These are phyloP conservation scores for Lypha dubia DNA, from an alignment of 2,888 invertebrate genomes.

Conservation along the genomic window DNA sequence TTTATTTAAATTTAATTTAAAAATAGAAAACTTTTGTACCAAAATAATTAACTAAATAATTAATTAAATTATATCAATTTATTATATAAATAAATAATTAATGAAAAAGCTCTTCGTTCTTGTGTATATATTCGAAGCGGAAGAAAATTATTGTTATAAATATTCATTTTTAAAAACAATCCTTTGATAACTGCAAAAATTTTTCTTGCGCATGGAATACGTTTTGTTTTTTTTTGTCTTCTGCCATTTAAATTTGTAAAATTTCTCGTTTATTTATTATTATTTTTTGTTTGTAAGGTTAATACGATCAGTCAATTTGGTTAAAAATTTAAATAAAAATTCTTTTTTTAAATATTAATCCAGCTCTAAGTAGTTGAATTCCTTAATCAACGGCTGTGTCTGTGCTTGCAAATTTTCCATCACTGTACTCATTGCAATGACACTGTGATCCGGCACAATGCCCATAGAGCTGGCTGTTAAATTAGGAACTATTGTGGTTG, in stretches of 20 bases:
- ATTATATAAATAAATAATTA: conserved; percentile 62
- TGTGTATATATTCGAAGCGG: too few species aligned
- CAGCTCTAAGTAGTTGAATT: conserved; percentile 77
- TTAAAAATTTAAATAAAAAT: conserved; percentile 32
- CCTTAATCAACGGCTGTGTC: conserved; percentile 74
- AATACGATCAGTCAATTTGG: conserved; percentile 54
- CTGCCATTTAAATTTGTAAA: too few species aligned
- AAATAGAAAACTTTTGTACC: conserved; percentile 49
- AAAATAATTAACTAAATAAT: conserved; percentile 43
- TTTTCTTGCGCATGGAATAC: too few species aligned
- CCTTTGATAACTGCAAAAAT: too few species aligned
- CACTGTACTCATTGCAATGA: conserved; percentile 69
- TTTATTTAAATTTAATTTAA: conserved; percentile 4
- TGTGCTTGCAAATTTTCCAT: conserved; percentile 74
- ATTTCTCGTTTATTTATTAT: too few species aligned
- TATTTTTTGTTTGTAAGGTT: not conserved
- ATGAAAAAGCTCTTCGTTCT: conserved; percentile 37
- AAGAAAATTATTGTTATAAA: too few species aligned
- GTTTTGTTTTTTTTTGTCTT: too few species aligned
- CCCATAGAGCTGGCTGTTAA: conserved; percentile 60
- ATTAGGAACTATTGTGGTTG: conserved; percentile 68
- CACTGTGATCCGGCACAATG: conserved; percentile 73
- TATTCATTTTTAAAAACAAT: too few species aligned
- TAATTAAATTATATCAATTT: conserved; percentile 39
- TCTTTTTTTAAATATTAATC: conserved; percentile 73